Evolutionary conservation across 2,797 vertebrate species (phyloP).

Genomic region (Malurus leucopterus): DNA sequence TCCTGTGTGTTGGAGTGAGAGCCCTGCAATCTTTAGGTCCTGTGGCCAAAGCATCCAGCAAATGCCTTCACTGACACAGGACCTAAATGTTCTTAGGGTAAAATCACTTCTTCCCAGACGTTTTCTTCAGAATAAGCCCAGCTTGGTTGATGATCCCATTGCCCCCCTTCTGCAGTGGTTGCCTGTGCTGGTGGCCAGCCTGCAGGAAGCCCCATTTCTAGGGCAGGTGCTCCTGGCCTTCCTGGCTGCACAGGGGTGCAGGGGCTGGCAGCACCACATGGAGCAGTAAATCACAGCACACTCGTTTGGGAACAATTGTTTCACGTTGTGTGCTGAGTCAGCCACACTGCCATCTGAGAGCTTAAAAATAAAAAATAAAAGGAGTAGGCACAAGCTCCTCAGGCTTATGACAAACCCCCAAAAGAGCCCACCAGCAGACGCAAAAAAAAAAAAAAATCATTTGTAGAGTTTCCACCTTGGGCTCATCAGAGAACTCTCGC

Average conservation of each 20-base stretch:
- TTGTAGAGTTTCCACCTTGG: not conserved
- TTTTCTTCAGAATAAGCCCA: not conserved
- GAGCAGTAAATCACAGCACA: not conserved
- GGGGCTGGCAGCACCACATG: rapidly evolving
- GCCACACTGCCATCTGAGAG: not conserved
- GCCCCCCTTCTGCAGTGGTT: not conserved
- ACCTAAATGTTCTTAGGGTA: rapidly evolving
- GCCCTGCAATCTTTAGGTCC: not conserved
- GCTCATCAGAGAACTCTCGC: not conserved
- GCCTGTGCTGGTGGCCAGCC: rapidly evolving
- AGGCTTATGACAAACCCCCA: not conserved
- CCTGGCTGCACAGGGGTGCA: not conserved
- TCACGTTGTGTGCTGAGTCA: not conserved
- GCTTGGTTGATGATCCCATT: not conserved
- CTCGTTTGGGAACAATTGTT: not conserved
- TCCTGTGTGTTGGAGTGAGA: not conserved
- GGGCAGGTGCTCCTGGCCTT: not conserved
- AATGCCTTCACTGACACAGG: not conserved
- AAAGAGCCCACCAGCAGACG: not conserved
- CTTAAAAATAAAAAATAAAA: not conserved
- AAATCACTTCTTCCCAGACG: not conserved
- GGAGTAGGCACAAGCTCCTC: not conserved
- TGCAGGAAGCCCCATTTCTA: not conserved
- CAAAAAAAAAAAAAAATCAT: not conserved
- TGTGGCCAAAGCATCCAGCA: not conserved